Evolutionary conservation across 2,888 invertebrate genomes (phyloP), one percentile per base, ranked within the genome.

Genomic region (Ditylenchus weischeri): DNA sequence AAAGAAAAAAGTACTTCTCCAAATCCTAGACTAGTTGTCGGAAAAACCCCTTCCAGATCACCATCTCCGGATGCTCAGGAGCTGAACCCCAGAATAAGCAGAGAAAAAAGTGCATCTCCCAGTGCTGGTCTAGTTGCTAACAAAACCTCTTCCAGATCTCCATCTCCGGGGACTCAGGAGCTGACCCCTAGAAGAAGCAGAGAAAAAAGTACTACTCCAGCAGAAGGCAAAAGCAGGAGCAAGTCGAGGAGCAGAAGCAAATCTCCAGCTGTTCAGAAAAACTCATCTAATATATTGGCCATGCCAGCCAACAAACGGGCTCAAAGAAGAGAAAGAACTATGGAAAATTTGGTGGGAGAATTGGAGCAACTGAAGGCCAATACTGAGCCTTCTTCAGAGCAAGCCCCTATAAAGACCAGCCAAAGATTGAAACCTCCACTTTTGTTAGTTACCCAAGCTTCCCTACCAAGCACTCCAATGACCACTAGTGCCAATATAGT

Each of bases 401-500:
- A n/a, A 6, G 18, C 13, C 15, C 50, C 50, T 47, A 35, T 21
- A 54, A 54, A 36, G 18, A n/a, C 38, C 29, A 43, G 38, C 62
- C 51, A 47, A 51, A 21, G 21, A 48, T 50, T 62, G 69, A 57
- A 48, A 36, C 68, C 77, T 47, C 75, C 78, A 0, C 58, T 78
- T 43, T 70, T 78, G 11, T 67, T 78, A 13, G 75, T 78, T 49
- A 78, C 78, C 5, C 74, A 69, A 54, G 74, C 77, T 10, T 76
- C 77, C 11, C 65, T 73, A 57, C 77, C 76, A 10, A 69, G 69
- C 10, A 75, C 76, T 38, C 75, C 74, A 43, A 57, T 50, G 18
- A 57, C 57, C 43, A 62, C 48, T 18, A 15, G n/a, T 43, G 64
- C 49, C 36, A 68, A 58, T 21, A 57, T 13, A 47, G 57, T 38